A percentile compares a stretch with the other conserved stretches of the same genome.
These are phyloP conservation scores for Sapajus apella DNA, from an alignment of 2,113 vertebrate genomes.

Conservation along the genomic window DNA sequence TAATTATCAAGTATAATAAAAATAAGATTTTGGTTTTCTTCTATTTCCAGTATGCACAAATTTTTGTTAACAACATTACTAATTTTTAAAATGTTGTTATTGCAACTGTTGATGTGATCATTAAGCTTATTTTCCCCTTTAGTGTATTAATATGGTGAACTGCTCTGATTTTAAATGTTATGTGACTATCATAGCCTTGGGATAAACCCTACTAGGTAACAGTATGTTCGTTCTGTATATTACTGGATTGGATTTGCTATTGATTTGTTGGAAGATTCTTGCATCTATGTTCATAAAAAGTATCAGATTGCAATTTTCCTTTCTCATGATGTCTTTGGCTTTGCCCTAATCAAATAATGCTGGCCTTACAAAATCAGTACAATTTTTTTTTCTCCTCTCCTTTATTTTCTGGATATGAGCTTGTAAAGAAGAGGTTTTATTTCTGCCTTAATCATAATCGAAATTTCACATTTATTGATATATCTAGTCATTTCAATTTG, in stretches of 20 bases:
- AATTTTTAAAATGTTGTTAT: not conserved
- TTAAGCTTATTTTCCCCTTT: not conserved
- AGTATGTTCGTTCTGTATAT: not conserved
- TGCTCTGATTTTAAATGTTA: not conserved
- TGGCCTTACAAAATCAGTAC: not conserved
- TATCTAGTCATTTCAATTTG: not conserved
- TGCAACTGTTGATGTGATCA: not conserved
- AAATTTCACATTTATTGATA: not conserved
- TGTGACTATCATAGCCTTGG: not conserved
- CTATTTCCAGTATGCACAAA: not conserved
- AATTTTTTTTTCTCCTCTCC: not conserved
- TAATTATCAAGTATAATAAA: not conserved
- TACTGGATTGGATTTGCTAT: not conserved
- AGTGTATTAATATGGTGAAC: not conserved
- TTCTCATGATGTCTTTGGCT: not conserved
- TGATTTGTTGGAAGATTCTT: not conserved
- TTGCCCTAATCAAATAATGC: not conserved
- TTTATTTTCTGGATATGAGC: not conserved
- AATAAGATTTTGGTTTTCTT: not conserved
- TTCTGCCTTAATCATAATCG: not conserved
- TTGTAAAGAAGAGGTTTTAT: not conserved
- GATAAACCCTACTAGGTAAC: not conserved
- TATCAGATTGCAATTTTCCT: not conserved
- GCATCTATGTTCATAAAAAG: not conserved
- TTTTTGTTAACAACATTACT: not conserved